phyloP scores from a whole-genome alignment of 2,113 vertebrate genomes.

The Oxygymnocypris stewartii region DNA sequence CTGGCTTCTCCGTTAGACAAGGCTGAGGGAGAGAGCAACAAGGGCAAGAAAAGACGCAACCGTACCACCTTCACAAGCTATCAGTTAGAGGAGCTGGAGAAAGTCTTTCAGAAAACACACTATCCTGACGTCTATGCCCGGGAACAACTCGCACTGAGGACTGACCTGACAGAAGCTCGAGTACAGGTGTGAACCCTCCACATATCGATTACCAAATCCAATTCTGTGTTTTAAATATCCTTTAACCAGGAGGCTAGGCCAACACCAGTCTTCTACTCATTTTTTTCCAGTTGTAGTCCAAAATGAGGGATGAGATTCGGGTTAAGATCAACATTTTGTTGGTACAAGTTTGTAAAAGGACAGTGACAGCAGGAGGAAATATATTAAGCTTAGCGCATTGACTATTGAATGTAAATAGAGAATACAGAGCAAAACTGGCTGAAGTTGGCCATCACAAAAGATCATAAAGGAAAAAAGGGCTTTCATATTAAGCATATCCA shows the following conservation, averaged over 20 bases:
- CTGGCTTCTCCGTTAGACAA: constrained; percentile 88
- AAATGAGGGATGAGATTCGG: background rate
- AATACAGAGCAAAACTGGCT: background rate
- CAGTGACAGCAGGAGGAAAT: background rate
- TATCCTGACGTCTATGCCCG: constrained; percentile 97
- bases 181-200: constrained; percentile 83
- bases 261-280: background rate
- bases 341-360: background rate
- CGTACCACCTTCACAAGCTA: constrained; percentile 99
- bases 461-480: background rate
- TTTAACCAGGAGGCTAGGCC: background rate
- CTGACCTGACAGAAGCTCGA: constrained; percentile 94
- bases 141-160: constrained; percentile 97
- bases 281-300: background rate
- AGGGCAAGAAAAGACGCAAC: constrained; percentile 95
- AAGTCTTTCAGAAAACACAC: constrained; percentile 99
- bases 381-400: background rate
- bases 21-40: constrained; percentile 91
- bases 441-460: constrained; percentile 1
- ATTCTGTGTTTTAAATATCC: background rate
- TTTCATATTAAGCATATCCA: background rate
- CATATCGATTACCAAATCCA: background rate
- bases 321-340: background rate
- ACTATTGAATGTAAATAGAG: background rate
- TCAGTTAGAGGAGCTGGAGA: constrained; percentile 98